Conservation (phyloP, 2,113 vertebrate species). For the Nothocercus julius region DNA sequence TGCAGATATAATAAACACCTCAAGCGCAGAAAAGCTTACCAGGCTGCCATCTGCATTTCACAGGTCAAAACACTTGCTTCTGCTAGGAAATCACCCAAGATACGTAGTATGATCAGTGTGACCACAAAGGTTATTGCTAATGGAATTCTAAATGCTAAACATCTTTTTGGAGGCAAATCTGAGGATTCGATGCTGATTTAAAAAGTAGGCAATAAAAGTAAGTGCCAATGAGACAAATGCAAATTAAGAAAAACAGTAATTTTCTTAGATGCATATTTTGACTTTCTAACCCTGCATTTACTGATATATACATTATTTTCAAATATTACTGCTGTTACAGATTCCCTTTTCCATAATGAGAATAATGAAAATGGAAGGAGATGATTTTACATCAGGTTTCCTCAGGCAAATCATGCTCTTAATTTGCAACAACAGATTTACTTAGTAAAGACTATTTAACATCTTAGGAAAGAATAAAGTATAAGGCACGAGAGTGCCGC, state of each 20-base stretch:
- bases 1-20: conserved; percentile 53
- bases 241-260: neutral
- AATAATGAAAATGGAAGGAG: neutral
- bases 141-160: conserved; percentile 25
- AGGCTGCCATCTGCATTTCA: conserved; percentile 32
- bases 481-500: neutral
- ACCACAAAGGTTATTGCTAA: conserved; percentile 43
- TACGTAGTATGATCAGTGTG: neutral
- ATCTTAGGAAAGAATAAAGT: neutral
- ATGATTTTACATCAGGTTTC: neutral
- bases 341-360: neutral
- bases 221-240: neutral
- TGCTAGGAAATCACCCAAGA: conserved; percentile 23
- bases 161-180: neutral
- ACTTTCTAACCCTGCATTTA: neutral
- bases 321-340: neutral
- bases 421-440: neutral
- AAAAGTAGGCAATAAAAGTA: neutral
- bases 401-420: neutral
- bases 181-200: neutral
- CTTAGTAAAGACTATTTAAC: neutral
- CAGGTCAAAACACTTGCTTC: conserved; percentile 23
- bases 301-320: neutral
- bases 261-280: neutral
- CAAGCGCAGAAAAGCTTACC: conserved; percentile 36